A percentile compares a stretch with the other conserved stretches of the same genome.
Conservation (phyloP, 2,888 invertebrate genomes). For the Schizotus pectinicornis region DNA sequence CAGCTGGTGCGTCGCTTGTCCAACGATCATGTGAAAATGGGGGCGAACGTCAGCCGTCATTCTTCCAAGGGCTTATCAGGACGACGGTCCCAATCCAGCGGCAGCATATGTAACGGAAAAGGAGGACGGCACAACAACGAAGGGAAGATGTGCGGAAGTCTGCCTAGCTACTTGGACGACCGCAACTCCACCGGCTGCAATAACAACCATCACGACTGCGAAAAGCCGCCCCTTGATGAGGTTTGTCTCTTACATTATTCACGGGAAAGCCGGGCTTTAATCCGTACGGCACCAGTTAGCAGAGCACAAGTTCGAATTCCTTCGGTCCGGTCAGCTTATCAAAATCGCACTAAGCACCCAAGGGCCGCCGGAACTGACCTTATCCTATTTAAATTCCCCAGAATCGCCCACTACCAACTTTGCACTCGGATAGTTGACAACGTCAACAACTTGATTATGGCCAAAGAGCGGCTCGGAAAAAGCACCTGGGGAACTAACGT, state of each 20-base stretch:
- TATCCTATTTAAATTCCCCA: too few species aligned
- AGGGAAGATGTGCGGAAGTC: slow-evolving; percentile 62
- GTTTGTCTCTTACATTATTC: slow-evolving; percentile 30
- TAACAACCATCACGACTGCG: slow-evolving; percentile 53
- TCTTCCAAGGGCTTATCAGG: slow-evolving; percentile 75
- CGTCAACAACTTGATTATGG: too few species aligned
- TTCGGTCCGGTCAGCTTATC: too few species aligned
- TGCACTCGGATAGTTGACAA: too few species aligned
- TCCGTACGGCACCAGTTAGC: too few species aligned
- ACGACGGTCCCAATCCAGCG: slow-evolving; percentile 75
- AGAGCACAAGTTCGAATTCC: neutral
- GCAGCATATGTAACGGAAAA: slow-evolving; percentile 71
- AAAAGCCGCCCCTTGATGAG: slow-evolving; percentile 51
- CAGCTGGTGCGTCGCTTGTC: slow-evolving; percentile 51
- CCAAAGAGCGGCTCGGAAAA: too few species aligned
- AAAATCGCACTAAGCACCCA: too few species aligned
- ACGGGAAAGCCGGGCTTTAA: too few species aligned
- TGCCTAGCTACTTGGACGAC: slow-evolving; percentile 73
- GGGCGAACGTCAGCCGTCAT: slow-evolving; percentile 80
- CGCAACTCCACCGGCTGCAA: slow-evolving; percentile 60
- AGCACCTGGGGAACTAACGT: too few species aligned
- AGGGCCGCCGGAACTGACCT: too few species aligned
- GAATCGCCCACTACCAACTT: too few species aligned
- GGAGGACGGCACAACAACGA: slow-evolving; percentile 46
- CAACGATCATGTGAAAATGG: slow-evolving; percentile 68